These are phyloP conservation scores for Anabas testudineus DNA, from an alignment of 2,797 vertebrate species.

Conservation along the genomic window DNA sequence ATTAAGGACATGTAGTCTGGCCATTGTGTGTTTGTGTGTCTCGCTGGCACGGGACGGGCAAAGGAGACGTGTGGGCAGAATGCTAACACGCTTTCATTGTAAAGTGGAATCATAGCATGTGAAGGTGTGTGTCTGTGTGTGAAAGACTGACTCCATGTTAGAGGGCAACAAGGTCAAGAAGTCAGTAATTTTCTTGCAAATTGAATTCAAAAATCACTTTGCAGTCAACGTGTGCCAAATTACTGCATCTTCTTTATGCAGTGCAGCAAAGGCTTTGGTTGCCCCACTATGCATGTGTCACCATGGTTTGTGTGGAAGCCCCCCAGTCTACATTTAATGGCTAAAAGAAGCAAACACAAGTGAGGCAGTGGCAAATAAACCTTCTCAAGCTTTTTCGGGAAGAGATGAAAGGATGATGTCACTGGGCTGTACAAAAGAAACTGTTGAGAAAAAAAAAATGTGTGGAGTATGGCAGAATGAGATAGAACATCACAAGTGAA, in stretches of 20 bases:
- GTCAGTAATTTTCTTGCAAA: neutral
- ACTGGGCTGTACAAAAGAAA: conserved; percentile 22
- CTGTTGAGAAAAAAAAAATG: neutral
- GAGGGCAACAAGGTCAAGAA: conserved; percentile 37
- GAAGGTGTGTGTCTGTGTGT: conserved; percentile 17
- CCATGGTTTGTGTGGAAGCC: conserved; percentile 19
- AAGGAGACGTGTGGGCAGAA: conserved; percentile 67
- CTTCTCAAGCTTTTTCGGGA: conserved; percentile 53
- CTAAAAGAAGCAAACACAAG: conserved; percentile 54
- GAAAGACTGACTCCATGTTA: conserved; percentile 31
- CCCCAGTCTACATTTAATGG: conserved; percentile 25
- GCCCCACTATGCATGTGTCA: neutral
- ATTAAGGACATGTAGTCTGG: conserved; percentile 72
- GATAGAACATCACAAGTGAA: neutral
- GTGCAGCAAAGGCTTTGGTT: neutral
- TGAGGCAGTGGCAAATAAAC: conserved; percentile 54
- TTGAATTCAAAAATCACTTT: conserved; percentile 4
- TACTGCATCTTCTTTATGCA: neutral
- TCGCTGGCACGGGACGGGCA: conserved; percentile 54
- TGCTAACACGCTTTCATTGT: conserved; percentile 72
- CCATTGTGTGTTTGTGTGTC: conserved; percentile 68
- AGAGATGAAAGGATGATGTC: conserved; percentile 55
- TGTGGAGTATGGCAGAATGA: neutral
- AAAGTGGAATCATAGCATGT: conserved; percentile 36
- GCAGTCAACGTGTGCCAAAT: neutral